Base-by-base conservation (phyloP, 2,113 vertebrate species). In the Onychostruthus taczanowskii region DNA sequence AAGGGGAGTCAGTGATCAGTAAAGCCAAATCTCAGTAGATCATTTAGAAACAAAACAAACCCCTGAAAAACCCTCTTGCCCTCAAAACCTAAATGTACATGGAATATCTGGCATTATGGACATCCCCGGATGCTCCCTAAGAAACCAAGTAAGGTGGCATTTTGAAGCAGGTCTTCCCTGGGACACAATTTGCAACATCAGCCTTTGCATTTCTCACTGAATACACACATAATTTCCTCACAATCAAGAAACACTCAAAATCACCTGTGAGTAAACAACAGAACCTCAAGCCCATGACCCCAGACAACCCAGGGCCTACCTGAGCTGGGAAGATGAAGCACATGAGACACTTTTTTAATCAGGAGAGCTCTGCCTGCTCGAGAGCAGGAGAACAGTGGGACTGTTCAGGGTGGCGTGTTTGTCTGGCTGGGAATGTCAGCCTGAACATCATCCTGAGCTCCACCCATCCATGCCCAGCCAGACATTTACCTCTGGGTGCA, bases 401-500 rank as follows among this genome's bases (percentile, higher is more conserved):
- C 26, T 69, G 7, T 5, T 44, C 20, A 53, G 35, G 41, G 9
- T 47, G 20, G 39, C 44, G 47, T 0, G 0, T 28, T 39, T 53
- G 6, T 22, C 20, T 53, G 31, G 10, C 58, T 70, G 41, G 49
- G n/a, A 61, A 61, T 10, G 31, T 59, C 41, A 58, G 35, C 7
- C 37, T 30, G 41, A 55, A 53, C n/a, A 53, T 26, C 46, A 70
- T 18, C 37, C 35, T 37, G 33, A 84, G 30, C 17, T 16, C 31
- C 84, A 47, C 33, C 18, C 28, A 69, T 11, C 63, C 46, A 15
- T 17, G 17, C 9, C 31, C 61, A 77, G 39, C 9, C 30, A 52
- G 7, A 41, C 2, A 31, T 93, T 78, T 43, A 99, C 99, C 99
- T 97, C 98, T 88, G 7, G 97, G 98, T 6, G 97, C 67, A 1